These are phyloP conservation scores for Lasioglossum vierecki DNA, from an alignment of 2,888 invertebrate species.

Conservation along the genomic window DNA sequence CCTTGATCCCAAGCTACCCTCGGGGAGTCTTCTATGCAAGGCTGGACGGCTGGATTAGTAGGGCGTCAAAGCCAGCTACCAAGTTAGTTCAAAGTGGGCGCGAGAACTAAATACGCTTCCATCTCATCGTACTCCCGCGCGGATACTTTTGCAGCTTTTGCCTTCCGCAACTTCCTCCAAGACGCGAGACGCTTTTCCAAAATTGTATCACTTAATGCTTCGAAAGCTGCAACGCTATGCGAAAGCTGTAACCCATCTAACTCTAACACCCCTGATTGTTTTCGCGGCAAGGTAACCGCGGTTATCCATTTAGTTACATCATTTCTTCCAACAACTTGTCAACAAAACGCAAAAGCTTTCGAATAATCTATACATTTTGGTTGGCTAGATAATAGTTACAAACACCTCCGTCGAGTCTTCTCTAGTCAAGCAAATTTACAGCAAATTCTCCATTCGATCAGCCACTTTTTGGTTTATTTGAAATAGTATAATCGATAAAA, in stretches of 20 bases:
- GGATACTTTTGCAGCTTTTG: conserved; percentile 42
- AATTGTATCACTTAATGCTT: conserved; percentile 7
- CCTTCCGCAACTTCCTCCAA: conserved; percentile 9
- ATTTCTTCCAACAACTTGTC: too few relatives aligned
- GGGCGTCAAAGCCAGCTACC: conserved; percentile 79
- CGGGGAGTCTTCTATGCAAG: conserved; percentile 68
- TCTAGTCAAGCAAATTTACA: too few relatives aligned
- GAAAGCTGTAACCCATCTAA: neutral
- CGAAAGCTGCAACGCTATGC: neutral
- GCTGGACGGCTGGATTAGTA: conserved; percentile 78
- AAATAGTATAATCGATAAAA: too few relatives aligned
- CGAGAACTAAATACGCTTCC: conserved; percentile 70
- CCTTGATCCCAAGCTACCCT: conserved; percentile 57
- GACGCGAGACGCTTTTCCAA: neutral
- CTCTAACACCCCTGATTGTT: neutral
- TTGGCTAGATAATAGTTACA: too few relatives aligned
- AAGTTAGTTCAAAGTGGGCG: conserved; percentile 70
- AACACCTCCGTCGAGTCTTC: too few relatives aligned
- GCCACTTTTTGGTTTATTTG: too few relatives aligned
- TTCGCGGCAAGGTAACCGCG: neutral
- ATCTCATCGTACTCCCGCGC: conserved; percentile 38
- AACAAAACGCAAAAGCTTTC: too few relatives aligned
- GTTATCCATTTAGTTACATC: too few relatives aligned
- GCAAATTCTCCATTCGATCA: too few relatives aligned
- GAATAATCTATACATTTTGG: too few relatives aligned